Base-by-base conservation (phyloP, 2,888 invertebrate genomes). In the Heteromurus nitidus region DNA sequence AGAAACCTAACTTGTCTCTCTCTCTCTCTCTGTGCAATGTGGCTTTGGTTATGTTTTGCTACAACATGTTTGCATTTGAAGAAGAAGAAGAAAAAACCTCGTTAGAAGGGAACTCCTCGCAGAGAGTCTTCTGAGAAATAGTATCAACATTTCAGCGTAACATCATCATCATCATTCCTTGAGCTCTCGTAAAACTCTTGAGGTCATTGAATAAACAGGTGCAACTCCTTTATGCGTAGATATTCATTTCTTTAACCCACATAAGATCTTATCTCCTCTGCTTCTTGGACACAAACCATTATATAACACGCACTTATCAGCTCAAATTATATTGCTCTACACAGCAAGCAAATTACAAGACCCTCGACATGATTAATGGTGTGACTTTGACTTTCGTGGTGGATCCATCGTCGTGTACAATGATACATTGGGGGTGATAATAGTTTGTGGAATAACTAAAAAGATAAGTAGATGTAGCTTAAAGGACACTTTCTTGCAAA, bases 291-390 rank as follows among this genome's bases (percentile, higher is more conserved):
- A n/a, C n/a, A n/a, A n/a, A n/a, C n/a, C n/a, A n/a, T n/a, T n/a
- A n/a, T n/a, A n/a, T n/a, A n/a, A n/a, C 47, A 47, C n/a, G 47
- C 47, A 47, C 16, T 5, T 36, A 36, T 36, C 47, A 47, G 11
- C n/a, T n/a, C n/a, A 44, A 44, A 44, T 44, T 3, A 55, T 55
- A n/a, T 26, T 26, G 55, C 13, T 55, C 24, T 26, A 55, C 22
- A 11, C n/a, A 55, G 26, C 20, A n/a, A 47, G 47, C 7, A 47
- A 55, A 55, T 55, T 55, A 31, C 74, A 64, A 74, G 74, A 74
- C 55, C 74, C 74, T 74, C 74, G 74, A 50, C 64, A 42, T 62
- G 74, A 74, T 74, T 64, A 74, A 74, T 74, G 60, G 64, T 74
- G 50, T 74, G 74, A 74, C 74, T 74, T 74, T 74, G 74, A 74